phyloP scores from a whole-genome alignment of 30 jellyfish, hydroid and myxozoan genomes.

The Turritopsis rubra region DNA sequence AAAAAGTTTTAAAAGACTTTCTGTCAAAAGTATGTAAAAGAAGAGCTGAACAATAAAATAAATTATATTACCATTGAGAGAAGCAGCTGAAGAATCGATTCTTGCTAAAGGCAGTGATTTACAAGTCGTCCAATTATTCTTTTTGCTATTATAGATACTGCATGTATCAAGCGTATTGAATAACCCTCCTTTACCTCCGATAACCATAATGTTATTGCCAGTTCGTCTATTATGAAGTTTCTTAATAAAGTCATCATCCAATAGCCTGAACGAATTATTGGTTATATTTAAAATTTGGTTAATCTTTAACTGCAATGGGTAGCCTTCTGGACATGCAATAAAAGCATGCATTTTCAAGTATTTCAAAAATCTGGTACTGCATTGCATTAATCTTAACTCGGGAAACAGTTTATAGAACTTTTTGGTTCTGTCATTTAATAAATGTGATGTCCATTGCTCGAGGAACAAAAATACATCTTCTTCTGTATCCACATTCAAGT shows the following conservation, averaged over 20 bases:
- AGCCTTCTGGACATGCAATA: conserved; percentile 21
- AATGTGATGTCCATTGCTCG: conserved; percentile 67
- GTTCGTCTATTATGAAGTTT: conserved; percentile 47
- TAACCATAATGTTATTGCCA: conserved; percentile 46
- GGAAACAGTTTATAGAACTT: conserved; percentile 41
- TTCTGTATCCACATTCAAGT: conserved; percentile 55
- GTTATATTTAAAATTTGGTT: conserved; percentile 38
- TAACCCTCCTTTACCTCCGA: conserved; percentile 79
- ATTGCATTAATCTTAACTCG: conserved; percentile 48
- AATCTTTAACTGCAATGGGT: conserved; percentile 19
- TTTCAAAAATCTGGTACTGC: conserved; percentile 38
- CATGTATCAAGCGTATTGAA: conserved; percentile 47
- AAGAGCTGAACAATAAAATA: not conserved
- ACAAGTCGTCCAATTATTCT: conserved; percentile 50
- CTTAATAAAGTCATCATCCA: conserved; percentile 32
- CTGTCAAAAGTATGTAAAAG: not conserved
- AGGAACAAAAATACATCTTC: conserved; percentile 61
- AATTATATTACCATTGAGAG: conserved; percentile 58
- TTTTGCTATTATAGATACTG: conserved; percentile 30
- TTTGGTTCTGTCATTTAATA: conserved; percentile 46
- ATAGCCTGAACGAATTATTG: conserved; percentile 44
- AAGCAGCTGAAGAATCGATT: conserved; percentile 65
- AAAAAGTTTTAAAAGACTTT: no score
- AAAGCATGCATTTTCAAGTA: conserved; percentile 30
- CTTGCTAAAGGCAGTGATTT: conserved; percentile 49